These are phyloP conservation scores for Serripes groenlandicus DNA, from an alignment of 2,888 invertebrate genomes.

Conservation along the genomic window DNA sequence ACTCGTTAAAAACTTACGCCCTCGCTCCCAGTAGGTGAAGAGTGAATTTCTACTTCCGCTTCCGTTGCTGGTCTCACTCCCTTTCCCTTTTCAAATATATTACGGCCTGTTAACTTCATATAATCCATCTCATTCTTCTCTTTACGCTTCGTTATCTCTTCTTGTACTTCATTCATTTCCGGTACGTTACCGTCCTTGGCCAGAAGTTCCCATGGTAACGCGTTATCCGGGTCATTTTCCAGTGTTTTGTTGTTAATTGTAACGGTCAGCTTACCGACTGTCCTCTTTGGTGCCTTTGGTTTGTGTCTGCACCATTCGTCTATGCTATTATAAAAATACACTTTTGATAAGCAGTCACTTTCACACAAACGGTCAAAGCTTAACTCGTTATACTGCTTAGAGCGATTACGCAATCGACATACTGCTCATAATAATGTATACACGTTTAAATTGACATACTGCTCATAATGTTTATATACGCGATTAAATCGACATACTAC, in stretches of 20 bases:
- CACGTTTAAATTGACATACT: no score
- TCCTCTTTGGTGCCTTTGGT: slow-evolving; percentile 52
- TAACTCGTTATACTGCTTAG: no score
- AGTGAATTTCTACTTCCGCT: slow-evolving; percentile 13
- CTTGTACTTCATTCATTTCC: slow-evolving; percentile 52
- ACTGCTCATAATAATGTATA: no score
- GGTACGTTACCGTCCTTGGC: slow-evolving; percentile 57
- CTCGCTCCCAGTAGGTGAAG: background rate
- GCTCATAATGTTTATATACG: no score
- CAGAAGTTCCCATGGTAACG: slow-evolving; percentile 60
- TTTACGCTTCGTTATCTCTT: slow-evolving; percentile 34
- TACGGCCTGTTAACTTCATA: slow-evolving; percentile 38
- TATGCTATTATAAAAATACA: no score
- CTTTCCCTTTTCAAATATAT: slow-evolving; percentile 58
- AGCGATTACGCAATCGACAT: no score
- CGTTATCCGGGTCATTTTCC: slow-evolving; percentile 62
- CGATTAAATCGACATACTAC: no score
- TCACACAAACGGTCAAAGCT: no score
- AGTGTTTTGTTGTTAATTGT: slow-evolving; percentile 53
- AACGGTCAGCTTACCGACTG: slow-evolving; percentile 55
- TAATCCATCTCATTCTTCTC: slow-evolving; percentile 47
- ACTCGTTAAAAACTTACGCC: no score
- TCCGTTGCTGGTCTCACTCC: slow-evolving; percentile 31
- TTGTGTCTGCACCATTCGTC: slow-evolving; percentile 44
- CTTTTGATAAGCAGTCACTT: no score